Conservation (phyloP, 2,888 invertebrate genomes). For the Carterocephalus palaemon region DNA sequence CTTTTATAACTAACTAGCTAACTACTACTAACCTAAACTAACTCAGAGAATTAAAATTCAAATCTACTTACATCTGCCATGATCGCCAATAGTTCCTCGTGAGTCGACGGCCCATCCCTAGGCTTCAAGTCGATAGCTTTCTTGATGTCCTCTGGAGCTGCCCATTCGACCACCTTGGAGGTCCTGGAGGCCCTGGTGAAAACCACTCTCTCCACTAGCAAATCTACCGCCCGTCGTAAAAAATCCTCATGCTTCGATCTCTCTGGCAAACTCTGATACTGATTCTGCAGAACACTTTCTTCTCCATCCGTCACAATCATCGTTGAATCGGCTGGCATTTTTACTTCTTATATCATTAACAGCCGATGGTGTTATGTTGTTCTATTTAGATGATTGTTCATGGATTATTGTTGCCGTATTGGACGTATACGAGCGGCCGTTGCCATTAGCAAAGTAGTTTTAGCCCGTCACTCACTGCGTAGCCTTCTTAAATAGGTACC, state of each 20-base stretch:
- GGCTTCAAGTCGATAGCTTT: slow-evolving; percentile 83
- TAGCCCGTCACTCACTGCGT: slow-evolving; percentile 53
- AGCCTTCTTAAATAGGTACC: slow-evolving; percentile 71
- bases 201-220: slow-evolving; percentile 86
- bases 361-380: slow-evolving; percentile 35
- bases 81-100: slow-evolving; percentile 82
- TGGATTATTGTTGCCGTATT: slow-evolving; percentile 39
- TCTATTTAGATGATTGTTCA: slow-evolving; percentile 23
- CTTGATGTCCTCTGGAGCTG: slow-evolving; percentile 84
- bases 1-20: too few species aligned
- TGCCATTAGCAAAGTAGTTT: slow-evolving; percentile 53
- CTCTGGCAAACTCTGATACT: slow-evolving; percentile 81
- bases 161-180: slow-evolving; percentile 89
- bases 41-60: too few species aligned
- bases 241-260: slow-evolving; percentile 84
- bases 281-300: slow-evolving; percentile 45
- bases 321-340: slow-evolving; percentile 73
- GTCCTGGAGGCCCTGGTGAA: slow-evolving; percentile 85
- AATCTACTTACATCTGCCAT: slow-evolving; percentile 82
- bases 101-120: slow-evolving; percentile 77
- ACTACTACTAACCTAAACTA: too few species aligned
- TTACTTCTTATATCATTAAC: slow-evolving; percentile 37
- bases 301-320: slow-evolving; percentile 59
- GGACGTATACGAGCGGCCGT: slow-evolving; percentile 55
- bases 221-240: slow-evolving; percentile 83